Evolutionary conservation across 1,140 invertebrate genomes (phyloP), one percentile per base, ranked within the genome.

Genomic region (Drosophila cardini): DNA sequence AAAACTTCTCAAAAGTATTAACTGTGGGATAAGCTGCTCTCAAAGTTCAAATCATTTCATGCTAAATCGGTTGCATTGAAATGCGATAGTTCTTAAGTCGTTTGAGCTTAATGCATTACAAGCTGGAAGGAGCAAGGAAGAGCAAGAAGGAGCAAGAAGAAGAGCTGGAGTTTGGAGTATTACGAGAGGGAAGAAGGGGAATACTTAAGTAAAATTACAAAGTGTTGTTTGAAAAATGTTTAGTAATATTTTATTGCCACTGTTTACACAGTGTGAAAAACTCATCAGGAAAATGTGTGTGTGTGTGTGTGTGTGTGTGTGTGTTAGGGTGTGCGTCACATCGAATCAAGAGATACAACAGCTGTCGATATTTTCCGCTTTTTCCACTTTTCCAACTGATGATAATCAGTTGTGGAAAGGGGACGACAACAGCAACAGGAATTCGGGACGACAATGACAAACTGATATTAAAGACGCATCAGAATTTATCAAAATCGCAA

Each of bases 381-480:
- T 57, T 48, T 13, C 38, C 38, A 21, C 10, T 50, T 40, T 7
- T 32, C 16, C 32, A 42, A 38, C 52, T 72, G 67, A 80, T 85
- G 78, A 83, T 76, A 76, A 72, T 80, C 80, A 70, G 64, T 40
- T 52, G 55, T 42, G 52, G 38, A 13, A 16, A 15, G 36, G 30
- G 40, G 4, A 36, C 42, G 21, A 26, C 36, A 40, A 40, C 36
- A 38, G 36, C 38, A 40, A n/a, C 38, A 11, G 38, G 40, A 43
- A 34, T 40, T n/a, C 11, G 38, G 45, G 42, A 34, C 56, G 52
- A 61, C 9, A 34, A 64, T 43, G 45, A 62, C 61, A 77, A 86
- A 86, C 57, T 82, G 76, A 76, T 72, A 86, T 86, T 76, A 86
- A 86, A 86, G 82, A 89, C 76, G 61, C 82, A 86, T 86, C 82